Base-by-base conservation (phyloP, 2,888 invertebrate species). In the Synanthedon andrenaeformis region DNA sequence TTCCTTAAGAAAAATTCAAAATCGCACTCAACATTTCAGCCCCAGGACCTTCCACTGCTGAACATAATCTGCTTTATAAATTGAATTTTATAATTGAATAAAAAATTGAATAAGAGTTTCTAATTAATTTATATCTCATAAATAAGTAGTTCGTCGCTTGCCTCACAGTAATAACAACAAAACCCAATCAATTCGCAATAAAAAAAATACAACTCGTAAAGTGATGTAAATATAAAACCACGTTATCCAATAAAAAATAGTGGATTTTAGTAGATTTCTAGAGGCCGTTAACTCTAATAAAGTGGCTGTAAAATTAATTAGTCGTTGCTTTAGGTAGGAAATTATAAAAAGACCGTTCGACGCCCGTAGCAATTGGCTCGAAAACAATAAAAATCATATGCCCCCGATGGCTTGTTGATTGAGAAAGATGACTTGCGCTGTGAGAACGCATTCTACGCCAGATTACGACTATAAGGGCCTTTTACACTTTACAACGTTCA, bases 371-470 rank as follows among this genome's bases (percentile, higher is more conserved):
- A 69, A 76, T 80, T 77, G 75, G 74, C 70, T 70, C 64, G 75
- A 78, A 85, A 86, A 86, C 84, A 85, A 85, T 86, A 85, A 86
- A 85, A 86, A 84, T 82, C 82, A 76, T 82, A 59, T 56, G 62
- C 70, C 67, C 64, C 72, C 70, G 72, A 74, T 73, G 74, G 72
- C 55, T 69, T 62, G 85, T 76, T 86, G 82, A 87, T 87, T 86
- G 86, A 83, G 81, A 85, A 84, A 82, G 79, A 87, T 87, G 82
- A 75, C 69, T 69, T 54, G 57, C 62, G 58, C 70, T 78, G 84
- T 85, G 86, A 79, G 86, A 86, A 82, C 74, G 60, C 61, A 65
- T 69, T 65, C 63, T 62, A 67, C 66, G 65, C 64, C 74, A 71
- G 76, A 77, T 76, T 74, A n/a, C n/a, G n/a, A n/a, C n/a, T n/a